phyloP scores from a whole-genome alignment of 2,888 invertebrate genomes.

The Ophonus ardosiacus region DNA sequence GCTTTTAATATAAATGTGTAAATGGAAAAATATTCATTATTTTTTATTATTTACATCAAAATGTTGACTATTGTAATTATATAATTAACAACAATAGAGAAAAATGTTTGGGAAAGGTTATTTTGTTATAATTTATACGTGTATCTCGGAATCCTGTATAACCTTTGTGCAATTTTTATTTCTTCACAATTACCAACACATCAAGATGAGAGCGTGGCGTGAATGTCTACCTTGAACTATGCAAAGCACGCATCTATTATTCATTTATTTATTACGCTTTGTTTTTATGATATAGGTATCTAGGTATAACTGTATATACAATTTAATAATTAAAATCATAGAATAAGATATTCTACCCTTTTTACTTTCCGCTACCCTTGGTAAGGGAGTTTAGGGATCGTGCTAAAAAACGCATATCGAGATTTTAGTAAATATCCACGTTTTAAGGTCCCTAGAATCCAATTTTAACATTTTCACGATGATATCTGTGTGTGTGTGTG shows the following conservation, averaged over 20 bases:
- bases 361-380: no score
- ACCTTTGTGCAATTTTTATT: constrained; percentile 32
- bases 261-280: background rate
- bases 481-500: no score
- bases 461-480: no score
- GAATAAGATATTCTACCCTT: no score
- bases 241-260: constrained; percentile 22
- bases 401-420: no score
- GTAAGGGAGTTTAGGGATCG: no score
- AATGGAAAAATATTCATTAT: no score
- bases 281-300: background rate
- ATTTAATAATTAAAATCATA: no score
- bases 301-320: constrained; percentile 37
- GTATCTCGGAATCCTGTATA: background rate
- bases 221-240: constrained; percentile 54
- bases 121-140: constrained; percentile 24
- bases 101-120: constrained; percentile 20
- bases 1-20: no score
- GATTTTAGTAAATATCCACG: no score
- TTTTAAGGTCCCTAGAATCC: no score
- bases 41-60: background rate
- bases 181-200: constrained; percentile 40
- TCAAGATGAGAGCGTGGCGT: constrained; percentile 23
- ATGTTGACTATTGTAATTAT: constrained; percentile 6
- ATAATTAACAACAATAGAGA: constrained; percentile 14